These are phyloP conservation scores for Linnaemya vulpina DNA, from an alignment of 2,888 invertebrate species.

Conservation along the genomic window DNA sequence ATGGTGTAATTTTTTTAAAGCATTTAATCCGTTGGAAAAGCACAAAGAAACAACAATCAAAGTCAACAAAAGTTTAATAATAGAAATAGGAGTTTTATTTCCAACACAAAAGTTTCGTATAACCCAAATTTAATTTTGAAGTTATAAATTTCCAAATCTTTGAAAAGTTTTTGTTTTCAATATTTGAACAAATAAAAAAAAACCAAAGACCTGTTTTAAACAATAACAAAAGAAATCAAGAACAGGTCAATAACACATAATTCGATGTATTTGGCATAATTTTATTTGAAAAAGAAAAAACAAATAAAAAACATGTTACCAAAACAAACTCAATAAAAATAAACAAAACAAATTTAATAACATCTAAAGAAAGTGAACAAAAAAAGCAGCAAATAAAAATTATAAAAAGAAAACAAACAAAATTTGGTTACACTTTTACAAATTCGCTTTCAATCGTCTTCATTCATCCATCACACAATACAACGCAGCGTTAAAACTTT, in stretches of 20 bases:
- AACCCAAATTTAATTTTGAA: background rate
- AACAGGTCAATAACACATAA: slow-evolving; percentile 66
- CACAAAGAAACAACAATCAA: background rate
- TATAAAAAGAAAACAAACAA: background rate
- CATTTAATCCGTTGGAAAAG: background rate
- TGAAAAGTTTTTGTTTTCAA: background rate
- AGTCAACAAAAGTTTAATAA: background rate
- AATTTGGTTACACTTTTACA: slow-evolving; percentile 42
- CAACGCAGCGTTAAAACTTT: slow-evolving; percentile 11
- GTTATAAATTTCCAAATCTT: background rate
- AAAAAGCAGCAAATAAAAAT: background rate
- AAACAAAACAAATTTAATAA: slow-evolving; percentile 44
- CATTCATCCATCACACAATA: slow-evolving; percentile 30
- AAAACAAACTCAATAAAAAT: slow-evolving; percentile 50
- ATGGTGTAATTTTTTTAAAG: background rate
- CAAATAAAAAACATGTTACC: slow-evolving; percentile 35
- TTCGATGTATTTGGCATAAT: slow-evolving; percentile 48
- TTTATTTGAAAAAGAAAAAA: slow-evolving; percentile 27
- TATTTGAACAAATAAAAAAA: slow-evolving; percentile 14
- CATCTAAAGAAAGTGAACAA: slow-evolving; percentile 13
- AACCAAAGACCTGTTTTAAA: slow-evolving; percentile 21
- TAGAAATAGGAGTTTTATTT: background rate
- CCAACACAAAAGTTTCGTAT: background rate
- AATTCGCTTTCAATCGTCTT: slow-evolving; percentile 36
- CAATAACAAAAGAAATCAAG: slow-evolving; percentile 40